Evolutionary conservation across 2,797 vertebrate species (phyloP), one percentile per base, ranked within the genome.

Genomic region (Muraenolepis orangiensis): DNA sequence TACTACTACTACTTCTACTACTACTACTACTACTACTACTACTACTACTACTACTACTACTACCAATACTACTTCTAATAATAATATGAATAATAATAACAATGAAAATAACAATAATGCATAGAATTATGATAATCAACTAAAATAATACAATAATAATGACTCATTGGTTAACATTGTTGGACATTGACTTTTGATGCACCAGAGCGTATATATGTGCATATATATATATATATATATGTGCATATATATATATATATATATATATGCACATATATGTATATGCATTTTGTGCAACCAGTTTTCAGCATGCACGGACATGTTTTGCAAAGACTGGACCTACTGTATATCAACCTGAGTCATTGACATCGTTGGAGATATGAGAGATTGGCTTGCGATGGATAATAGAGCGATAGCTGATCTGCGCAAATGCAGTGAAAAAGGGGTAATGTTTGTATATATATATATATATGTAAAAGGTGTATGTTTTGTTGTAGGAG

Each of bases 381-480:
- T 2, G 32, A 28, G 30, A 67, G 72, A 74, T 76, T 64, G 72
- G 69, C 79, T 82, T 79, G 81, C 85, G 85, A 85, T 85, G 28
- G 81, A 83, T 89, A 87, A 88, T 88, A 80, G 31, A 77, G 75
- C 74, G 82, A 83, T 74, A 82, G 81, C 85, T 85, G 79, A 81
- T 83, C 75, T n/a, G n/a, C n/a, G 32, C 77, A 74, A 82, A 74
- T 79, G 77, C 78, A 76, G n/a, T n/a, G n/a, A n/a, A n/a, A 30
- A 79, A 78, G 74, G 79, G 75, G 74, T 34, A 70, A 75, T 74
- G 70, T n/a, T n/a, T n/a, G n/a, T n/a, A n/a, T n/a, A n/a, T n/a
- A n/a, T n/a, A n/a, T n/a, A n/a, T n/a, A n/a, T n/a, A n/a, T n/a
- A n/a, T n/a, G n/a, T n/a, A n/a, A n/a, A 75, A 71, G 70, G 72